These are phyloP conservation scores for Agriopis marginaria DNA, from an alignment of 2,888 invertebrate genomes.

Conservation along the genomic window DNA sequence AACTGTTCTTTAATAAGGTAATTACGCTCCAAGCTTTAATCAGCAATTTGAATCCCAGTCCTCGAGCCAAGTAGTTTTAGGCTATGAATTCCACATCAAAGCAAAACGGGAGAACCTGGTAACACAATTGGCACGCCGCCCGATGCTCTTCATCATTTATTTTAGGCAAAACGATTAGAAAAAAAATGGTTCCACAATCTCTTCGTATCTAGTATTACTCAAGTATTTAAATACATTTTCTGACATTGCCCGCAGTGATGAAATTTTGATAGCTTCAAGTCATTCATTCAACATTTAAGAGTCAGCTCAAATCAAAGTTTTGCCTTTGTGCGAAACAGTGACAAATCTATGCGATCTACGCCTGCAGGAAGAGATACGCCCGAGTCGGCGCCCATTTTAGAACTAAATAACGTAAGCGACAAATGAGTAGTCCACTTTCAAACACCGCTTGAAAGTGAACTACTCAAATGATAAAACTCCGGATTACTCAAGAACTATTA, in stretches of 20 bases:
- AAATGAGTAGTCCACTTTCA: too few species aligned
- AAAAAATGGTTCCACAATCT: neutral
- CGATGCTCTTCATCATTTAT: constrained; percentile 14
- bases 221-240: too few species aligned
- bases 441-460: too few species aligned
- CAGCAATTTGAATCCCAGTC: constrained; percentile 9
- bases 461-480: too few species aligned
- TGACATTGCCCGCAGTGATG: neutral
- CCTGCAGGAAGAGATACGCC: too few species aligned
- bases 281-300: neutral
- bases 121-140: constrained; percentile 23
- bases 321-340: too few species aligned
- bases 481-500: too few species aligned
- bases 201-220: neutral
- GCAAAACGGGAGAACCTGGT: constrained; percentile 16
- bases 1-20: constrained; percentile 13
- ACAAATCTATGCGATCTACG: too few species aligned
- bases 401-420: too few species aligned
- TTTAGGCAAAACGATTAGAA: constrained; percentile 1
- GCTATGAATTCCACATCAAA: constrained; percentile 25
- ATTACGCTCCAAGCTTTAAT: constrained; percentile 14
- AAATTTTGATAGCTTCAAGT: neutral
- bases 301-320: too few species aligned
- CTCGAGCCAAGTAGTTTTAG: constrained; percentile 18
- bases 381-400: too few species aligned